A percentile compares a stretch with the other conserved stretches of the same genome.
phyloP scores from a whole-genome alignment of 2,113 vertebrate genomes.

The Grus americana region DNA sequence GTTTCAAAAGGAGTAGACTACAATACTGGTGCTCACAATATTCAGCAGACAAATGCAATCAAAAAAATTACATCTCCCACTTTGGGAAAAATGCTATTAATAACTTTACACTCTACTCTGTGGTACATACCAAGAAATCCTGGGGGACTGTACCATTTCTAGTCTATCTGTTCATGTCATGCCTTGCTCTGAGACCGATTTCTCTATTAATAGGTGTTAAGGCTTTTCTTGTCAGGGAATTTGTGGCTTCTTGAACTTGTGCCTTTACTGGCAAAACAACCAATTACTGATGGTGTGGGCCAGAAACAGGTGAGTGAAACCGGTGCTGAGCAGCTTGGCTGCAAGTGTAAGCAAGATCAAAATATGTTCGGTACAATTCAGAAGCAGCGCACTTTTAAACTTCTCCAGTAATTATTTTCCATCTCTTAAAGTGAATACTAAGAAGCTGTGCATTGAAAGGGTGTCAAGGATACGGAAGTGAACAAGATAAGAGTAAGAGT shows the following conservation, averaged over 20 bases:
- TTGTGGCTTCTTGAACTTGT: neutral
- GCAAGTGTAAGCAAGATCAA: neutral
- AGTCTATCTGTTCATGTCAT: neutral
- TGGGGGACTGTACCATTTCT: neutral
- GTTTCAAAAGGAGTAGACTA: neutral
- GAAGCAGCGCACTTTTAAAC: neutral
- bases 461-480: constrained; percentile 3
- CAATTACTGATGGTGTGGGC: neutral
- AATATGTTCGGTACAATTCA: neutral
- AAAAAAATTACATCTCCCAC: neutral
- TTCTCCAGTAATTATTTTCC: neutral
- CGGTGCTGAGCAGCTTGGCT: neutral
- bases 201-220: neutral
- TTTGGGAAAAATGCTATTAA: neutral
- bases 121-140: neutral
- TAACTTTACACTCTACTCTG: neutral
- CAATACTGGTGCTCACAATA: neutral
- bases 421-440: neutral
- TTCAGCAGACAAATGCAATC: neutral
- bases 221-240: neutral
- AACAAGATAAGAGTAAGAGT: constrained; percentile 2
- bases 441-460: neutral
- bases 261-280: neutral
- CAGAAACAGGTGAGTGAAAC: neutral
- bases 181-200: neutral